Conservation (phyloP, 2,797 vertebrate species). For the Cossypha niveicapilla region DNA sequence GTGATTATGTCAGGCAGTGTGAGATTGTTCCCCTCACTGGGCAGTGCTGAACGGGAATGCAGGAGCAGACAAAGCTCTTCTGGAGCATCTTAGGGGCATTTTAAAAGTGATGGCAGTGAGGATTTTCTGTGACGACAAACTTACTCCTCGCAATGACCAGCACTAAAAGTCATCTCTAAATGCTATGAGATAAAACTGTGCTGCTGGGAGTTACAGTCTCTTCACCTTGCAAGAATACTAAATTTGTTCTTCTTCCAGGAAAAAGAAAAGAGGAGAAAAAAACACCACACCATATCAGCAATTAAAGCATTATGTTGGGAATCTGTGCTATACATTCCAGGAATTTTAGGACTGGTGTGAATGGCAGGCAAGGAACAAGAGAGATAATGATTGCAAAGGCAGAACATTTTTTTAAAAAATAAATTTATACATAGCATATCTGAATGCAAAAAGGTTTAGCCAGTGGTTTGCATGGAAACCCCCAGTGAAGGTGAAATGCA, state of each 20-base stretch:
- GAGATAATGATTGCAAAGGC: background rate
- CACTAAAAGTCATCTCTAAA: conserved; percentile 18
- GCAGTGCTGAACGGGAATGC: background rate
- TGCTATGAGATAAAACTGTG: background rate
- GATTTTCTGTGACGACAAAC: background rate
- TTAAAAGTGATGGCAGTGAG: background rate
- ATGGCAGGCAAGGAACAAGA: background rate
- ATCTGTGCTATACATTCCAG: background rate
- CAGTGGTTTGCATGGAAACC: background rate
- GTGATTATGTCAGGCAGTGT: background rate
- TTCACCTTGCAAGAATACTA: background rate
- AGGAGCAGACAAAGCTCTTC: background rate
- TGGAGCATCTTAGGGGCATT: background rate
- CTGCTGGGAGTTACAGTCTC: background rate
- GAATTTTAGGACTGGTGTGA: background rate
- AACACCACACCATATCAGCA: background rate
- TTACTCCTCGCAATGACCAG: background rate
- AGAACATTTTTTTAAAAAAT: background rate
- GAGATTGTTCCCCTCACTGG: fast-evolving
- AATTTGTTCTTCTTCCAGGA: background rate
- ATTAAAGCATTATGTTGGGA: background rate
- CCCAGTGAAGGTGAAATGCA: background rate
- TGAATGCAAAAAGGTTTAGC: background rate
- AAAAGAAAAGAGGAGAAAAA: background rate
- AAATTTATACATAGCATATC: background rate